Evolutionary conservation across 2,113 vertebrate species (phyloP), one percentile per base, ranked within the genome.

Genomic region (Psilopsiagon aymara): DNA sequence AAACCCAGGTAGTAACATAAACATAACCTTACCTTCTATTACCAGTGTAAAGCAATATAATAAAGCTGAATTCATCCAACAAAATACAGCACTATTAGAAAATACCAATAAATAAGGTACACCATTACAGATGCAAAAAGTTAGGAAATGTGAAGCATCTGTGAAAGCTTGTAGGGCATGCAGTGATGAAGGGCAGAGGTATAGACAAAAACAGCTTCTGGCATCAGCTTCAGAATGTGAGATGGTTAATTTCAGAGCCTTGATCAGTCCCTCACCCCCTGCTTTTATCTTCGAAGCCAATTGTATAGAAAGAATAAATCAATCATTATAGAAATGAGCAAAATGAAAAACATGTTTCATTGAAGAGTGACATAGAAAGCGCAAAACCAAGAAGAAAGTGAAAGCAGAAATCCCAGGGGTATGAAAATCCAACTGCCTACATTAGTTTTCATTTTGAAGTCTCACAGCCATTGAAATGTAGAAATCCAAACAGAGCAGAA

Each of bases 181-280:
- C 97, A 95, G 86, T 92, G 92, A 95, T 96, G 95, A 96, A 96
- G 96, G 97, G 94, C 91, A 96, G 91, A 96, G 92, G 96, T 88
- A 97, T 63, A 92, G 98, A 96, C 73, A 98, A 97, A 98, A 97
- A 97, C 99, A 99, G 99, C 99, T 99, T 99, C 99, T 98, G 99
- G 99, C 99, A 99, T 98, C 99, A 99, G 99, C 99, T 99, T 99
- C 99, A 99, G 99, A 98, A 97, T 92, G 97, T 97, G 97, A 98
- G 94, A 97, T 97, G 97, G 98, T 99, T 99, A 99, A 98, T 98
- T 96, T 96, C 97, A 98, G 88, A 98, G 98, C 97, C 95, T 88
- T 97, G 91, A 95, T 93, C 94, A 96, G 97, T 95, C 76, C 92
- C 59, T 35, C 41, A 27, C 5, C 31, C 20, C 23, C 25, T 15